These are phyloP conservation scores for Cyphomyrus plagiostoma DNA, from an alignment of 2,113 vertebrate genomes.

Conservation along the genomic window DNA sequence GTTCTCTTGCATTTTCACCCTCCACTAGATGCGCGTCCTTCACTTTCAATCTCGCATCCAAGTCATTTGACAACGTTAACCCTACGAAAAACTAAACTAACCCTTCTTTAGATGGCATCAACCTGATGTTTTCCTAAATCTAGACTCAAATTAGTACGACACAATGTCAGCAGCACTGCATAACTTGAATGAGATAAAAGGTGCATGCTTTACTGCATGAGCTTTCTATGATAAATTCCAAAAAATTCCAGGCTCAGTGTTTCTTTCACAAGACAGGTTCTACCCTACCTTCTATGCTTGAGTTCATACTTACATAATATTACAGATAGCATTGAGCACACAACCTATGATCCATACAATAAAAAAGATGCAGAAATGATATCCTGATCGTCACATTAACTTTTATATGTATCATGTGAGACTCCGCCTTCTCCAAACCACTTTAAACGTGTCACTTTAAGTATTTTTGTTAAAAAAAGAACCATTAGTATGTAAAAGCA, in stretches of 20 bases:
- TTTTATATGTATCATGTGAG: not conserved
- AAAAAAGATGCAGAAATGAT: not conserved
- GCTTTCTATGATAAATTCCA: not conserved
- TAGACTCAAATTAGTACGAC: slow-evolving; percentile 28
- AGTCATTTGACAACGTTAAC: slow-evolving; percentile 73
- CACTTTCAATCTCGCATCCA: slow-evolving; percentile 72
- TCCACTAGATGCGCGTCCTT: slow-evolving; percentile 70
- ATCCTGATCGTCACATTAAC: not conserved
- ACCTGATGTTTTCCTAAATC: slow-evolving; percentile 45
- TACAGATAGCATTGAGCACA: not conserved
- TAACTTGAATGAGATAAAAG: slow-evolving; percentile 9
- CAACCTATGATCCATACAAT: not conserved
- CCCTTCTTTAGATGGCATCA: slow-evolving; percentile 54
- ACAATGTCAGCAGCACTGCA: not conserved
- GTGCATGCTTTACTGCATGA: not conserved
- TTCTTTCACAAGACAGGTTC: not conserved
- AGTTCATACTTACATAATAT: not conserved
- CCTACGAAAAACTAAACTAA: slow-evolving; percentile 65
- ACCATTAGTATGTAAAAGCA: not conserved
- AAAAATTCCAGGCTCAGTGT: not conserved
- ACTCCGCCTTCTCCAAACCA: not conserved
- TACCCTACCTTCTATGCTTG: not conserved
- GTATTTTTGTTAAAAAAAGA: not conserved
- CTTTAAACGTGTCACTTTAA: not conserved
- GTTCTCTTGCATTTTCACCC: slow-evolving; percentile 66